A percentile compares a stretch with the other conserved stretches of the same genome.
Evolutionary conservation across 2,888 invertebrate species (phyloP).

Genomic region (Bhutanitis thaidina): DNA sequence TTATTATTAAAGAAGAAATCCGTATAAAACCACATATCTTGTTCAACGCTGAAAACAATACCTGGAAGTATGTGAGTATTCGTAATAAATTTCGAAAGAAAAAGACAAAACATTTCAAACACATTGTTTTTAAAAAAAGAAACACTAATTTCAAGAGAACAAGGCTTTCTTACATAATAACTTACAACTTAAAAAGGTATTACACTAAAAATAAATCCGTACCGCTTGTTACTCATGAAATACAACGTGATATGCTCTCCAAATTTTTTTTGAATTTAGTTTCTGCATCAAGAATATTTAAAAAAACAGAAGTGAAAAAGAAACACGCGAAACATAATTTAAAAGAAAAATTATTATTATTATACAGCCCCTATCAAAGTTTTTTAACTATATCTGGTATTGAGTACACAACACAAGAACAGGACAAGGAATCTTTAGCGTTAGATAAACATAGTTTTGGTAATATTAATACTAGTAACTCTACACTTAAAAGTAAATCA

Average conservation of each 20-base stretch:
- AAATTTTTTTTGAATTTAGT: too few relatives aligned
- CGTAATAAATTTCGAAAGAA: neutral
- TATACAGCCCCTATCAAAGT: neutral
- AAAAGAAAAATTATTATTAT: constrained; percentile 19
- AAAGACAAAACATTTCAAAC: neutral
- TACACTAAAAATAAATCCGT: constrained; percentile 28
- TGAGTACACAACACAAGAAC: neutral
- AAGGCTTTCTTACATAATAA: neutral
- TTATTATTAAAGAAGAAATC: neutral
- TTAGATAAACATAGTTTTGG: neutral
- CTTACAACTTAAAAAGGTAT: constrained; percentile 28
- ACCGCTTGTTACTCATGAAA: constrained; percentile 19
- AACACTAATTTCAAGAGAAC: neutral
- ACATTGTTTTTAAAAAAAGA: neutral
- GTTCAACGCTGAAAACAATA: neutral
- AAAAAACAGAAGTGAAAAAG: constrained; percentile 43
- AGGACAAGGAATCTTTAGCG: neutral
- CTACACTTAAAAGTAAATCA: neutral
- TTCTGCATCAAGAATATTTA: constrained; percentile 37
- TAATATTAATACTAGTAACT: neutral
- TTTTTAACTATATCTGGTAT: neutral
- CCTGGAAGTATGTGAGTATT: neutral
- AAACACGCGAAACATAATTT: constrained; percentile 39
- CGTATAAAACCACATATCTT: neutral
- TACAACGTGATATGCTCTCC: constrained; percentile 16